Evolutionary conservation across 2,113 vertebrate species (phyloP).

Genomic region (Zapus hudsonius): DNA sequence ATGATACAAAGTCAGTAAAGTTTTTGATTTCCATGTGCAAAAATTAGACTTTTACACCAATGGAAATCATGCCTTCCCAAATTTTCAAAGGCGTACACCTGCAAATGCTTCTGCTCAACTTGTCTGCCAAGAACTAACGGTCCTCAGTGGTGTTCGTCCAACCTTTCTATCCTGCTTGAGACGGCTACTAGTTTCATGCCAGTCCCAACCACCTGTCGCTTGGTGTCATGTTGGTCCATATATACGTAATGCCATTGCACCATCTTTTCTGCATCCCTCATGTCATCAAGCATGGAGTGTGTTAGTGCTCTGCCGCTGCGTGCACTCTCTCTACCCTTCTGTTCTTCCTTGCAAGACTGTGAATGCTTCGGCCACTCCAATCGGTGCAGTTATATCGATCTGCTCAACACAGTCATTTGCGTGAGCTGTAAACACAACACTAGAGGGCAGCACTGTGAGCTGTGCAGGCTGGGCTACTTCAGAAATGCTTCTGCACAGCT

Average conservation of each 20-base stretch:
- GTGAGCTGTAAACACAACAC: conserved; percentile 99
- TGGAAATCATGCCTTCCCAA: conserved; percentile 72
- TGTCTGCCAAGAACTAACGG: conserved; percentile 79
- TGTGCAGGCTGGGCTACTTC: conserved; percentile 99
- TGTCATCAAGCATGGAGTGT: conserved; percentile 91
- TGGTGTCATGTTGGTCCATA: conserved; percentile 83
- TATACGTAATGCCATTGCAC: conserved; percentile 81
- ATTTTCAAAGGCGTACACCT: conserved; percentile 86
- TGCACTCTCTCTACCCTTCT: conserved; percentile 89
- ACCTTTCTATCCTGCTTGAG: conserved; percentile 87
- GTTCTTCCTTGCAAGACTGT: conserved; percentile 97
- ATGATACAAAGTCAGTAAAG: conserved; percentile 8
- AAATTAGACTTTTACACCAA: conserved; percentile 72
- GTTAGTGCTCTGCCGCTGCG: conserved; percentile 87
- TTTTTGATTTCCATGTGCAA: conserved; percentile 71
- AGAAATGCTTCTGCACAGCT: conserved; percentile 98
- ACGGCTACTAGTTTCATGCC: conserved; percentile 83
- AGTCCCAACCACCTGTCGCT: conserved; percentile 83
- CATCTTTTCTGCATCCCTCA: conserved; percentile 85
- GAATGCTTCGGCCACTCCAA: conserved; percentile 99
- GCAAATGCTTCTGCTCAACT: conserved; percentile 88
- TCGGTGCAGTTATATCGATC: conserved; percentile 99
- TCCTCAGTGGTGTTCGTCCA: conserved; percentile 73
- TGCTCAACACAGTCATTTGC: conserved; percentile 99
- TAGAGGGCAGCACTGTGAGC: conserved; percentile 99